Evolutionary conservation across 2,888 invertebrate genomes (phyloP).

Genomic region (Scaptodrosophila latifasciaeformis): DNA sequence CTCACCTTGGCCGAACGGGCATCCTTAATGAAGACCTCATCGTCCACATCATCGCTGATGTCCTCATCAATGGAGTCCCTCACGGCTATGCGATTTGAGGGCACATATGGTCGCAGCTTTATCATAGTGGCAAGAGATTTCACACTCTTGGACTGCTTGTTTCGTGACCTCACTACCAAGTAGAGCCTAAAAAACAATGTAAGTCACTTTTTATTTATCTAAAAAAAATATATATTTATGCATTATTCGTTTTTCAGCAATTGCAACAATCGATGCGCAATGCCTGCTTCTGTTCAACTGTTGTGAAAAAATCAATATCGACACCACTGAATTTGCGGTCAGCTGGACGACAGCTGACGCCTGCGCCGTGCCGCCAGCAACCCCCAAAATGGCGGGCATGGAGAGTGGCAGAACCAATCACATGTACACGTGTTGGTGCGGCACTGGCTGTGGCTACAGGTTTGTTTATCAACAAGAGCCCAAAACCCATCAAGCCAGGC

Average conservation of each 20-base stretch:
- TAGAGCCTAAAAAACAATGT: neutral
- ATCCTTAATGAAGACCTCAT: constrained; percentile 86
- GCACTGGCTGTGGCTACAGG: constrained; percentile 50
- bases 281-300: too few species aligned
- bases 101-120: constrained; percentile 79
- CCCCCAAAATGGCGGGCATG: constrained; percentile 14
- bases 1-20: constrained; percentile 80
- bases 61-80: constrained; percentile 84
- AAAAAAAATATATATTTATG: too few species aligned
- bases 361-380: constrained; percentile 33
- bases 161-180: neutral
- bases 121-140: constrained; percentile 56
- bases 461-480: constrained; percentile 61
- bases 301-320: constrained; percentile 36
- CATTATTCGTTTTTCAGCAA: neutral
- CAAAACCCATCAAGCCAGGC: constrained; percentile 33
- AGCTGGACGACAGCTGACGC: constrained; percentile 42
- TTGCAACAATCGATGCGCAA: constrained; percentile 7
- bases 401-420: constrained; percentile 8
- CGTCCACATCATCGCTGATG: constrained; percentile 84
- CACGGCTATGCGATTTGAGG: constrained; percentile 79
- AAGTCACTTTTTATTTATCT: neutral
- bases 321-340: constrained; percentile 52
- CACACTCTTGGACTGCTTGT: neutral
- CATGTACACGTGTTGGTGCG: constrained; percentile 50